Percentiles rank a stretch among this genome's conserved stretches.
These are phyloP conservation scores for Prunella himalayana DNA, from an alignment of 2,113 vertebrate genomes.

Conservation along the genomic window DNA sequence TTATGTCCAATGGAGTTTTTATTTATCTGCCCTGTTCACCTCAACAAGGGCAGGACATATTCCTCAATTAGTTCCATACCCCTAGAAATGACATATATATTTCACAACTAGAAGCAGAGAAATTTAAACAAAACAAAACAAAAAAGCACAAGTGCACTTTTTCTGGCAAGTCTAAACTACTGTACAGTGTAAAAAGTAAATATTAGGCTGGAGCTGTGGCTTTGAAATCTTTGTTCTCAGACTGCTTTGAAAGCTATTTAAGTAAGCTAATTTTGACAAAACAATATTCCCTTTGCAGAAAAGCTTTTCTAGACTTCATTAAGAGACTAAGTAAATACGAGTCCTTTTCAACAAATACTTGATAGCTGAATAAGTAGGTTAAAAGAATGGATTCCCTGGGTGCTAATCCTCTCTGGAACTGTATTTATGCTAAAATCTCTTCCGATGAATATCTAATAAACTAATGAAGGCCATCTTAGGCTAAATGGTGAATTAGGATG, in stretches of 20 bases:
- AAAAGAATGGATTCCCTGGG: constrained; percentile 41
- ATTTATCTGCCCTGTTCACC: constrained; percentile 83
- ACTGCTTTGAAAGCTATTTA: constrained; percentile 45
- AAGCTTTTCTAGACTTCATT: constrained; percentile 42
- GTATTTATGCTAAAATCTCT: constrained; percentile 55
- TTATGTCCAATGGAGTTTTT: constrained; percentile 81
- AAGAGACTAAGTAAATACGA: constrained; percentile 15
- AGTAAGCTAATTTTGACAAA: constrained; percentile 56
- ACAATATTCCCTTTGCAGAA: constrained; percentile 48
- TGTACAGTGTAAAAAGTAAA: constrained; percentile 57
- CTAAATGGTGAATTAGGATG: constrained; percentile 50
- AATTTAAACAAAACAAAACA: constrained; percentile 50
- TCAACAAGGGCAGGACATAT: constrained; percentile 81
- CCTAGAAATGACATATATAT: constrained; percentile 76
- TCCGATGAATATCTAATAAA: constrained; percentile 48
- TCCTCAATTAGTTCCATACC: constrained; percentile 86
- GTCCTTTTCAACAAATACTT: constrained; percentile 28
- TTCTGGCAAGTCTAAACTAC: constrained; percentile 57
- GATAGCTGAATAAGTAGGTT: neutral
- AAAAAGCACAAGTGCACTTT: constrained; percentile 51
- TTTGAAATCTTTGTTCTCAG: constrained; percentile 67
- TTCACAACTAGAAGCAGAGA: constrained; percentile 72
- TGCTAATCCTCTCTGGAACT: constrained; percentile 44
- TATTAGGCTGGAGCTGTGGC: constrained; percentile 43
- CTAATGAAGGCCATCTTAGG: constrained; percentile 44